Evolutionary conservation across 2,888 invertebrate genomes (phyloP).

Genomic region (Xylota sylvarum): DNA sequence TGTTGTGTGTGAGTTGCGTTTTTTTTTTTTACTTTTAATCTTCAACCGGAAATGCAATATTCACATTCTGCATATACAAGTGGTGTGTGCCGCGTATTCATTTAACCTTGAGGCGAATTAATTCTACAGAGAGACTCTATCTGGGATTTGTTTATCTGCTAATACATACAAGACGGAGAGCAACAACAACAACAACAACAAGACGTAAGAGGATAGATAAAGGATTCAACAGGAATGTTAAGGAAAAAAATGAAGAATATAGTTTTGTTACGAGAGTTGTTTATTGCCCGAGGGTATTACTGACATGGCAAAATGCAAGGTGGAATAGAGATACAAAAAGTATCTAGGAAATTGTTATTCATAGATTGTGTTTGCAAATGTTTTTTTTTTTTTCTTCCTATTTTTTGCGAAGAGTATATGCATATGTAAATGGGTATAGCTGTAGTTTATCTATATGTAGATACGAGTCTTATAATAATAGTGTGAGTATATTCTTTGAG

Average conservation of each 20-base stretch:
- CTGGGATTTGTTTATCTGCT: slow-evolving; percentile 65
- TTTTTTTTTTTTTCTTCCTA: not conserved
- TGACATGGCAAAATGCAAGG: slow-evolving; percentile 45
- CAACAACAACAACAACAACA: not conserved
- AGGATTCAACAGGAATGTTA: slow-evolving; percentile 20
- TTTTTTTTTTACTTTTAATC: slow-evolving; percentile 5
- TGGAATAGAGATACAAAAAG: slow-evolving; percentile 38
- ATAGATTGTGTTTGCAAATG: not conserved
- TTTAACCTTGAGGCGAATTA: slow-evolving; percentile 59
- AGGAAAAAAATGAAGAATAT: slow-evolving; percentile 9
- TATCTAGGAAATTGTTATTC: slow-evolving; percentile 24
- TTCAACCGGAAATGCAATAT: slow-evolving; percentile 54
- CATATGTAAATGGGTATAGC: not conserved
- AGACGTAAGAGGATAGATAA: slow-evolving; percentile 15
- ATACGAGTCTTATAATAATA: too few species aligned
- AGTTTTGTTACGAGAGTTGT: slow-evolving; percentile 29
- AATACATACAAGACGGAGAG: slow-evolving; percentile 31
- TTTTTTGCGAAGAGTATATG: not conserved
- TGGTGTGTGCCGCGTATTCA: slow-evolving; percentile 26
- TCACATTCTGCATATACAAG: slow-evolving; percentile 34
- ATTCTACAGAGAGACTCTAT: slow-evolving; percentile 46
- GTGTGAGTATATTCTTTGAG: too few species aligned
- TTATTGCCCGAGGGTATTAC: slow-evolving; percentile 35
- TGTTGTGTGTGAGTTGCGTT: slow-evolving; percentile 25
- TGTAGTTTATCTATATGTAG: not conserved